phyloP scores from a whole-genome alignment of 30 jellyfish, hydroid and myxozoan species.

The Nemopilema nomurai region DNA sequence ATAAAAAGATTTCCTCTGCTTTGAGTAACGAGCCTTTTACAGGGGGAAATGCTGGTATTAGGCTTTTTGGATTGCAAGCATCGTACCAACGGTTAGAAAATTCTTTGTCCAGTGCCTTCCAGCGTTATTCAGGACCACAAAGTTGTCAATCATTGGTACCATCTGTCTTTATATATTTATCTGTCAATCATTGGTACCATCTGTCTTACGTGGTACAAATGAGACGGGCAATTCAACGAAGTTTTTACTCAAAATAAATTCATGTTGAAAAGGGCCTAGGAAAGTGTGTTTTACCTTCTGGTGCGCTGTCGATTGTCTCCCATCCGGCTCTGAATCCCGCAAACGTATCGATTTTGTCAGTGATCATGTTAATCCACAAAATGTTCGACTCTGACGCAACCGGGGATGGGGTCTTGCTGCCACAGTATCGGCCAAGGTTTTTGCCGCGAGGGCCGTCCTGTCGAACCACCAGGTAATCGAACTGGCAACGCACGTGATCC shows the following conservation, averaged over 20 bases:
- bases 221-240: too few species aligned
- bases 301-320: conserved; percentile 80
- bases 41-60: too few species aligned
- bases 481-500: conserved; percentile 76
- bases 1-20: too few species aligned
- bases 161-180: too few species aligned
- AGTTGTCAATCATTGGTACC: too few species aligned
- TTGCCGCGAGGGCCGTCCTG: conserved; percentile 82
- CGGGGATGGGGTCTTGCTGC: conserved; percentile 80
- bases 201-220: too few species aligned
- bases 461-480: conserved; percentile 74
- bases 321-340: conserved; percentile 97
- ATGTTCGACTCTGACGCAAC: conserved; percentile 63
- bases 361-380: conserved; percentile 84
- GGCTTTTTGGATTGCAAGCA: too few species aligned
- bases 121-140: too few species aligned
- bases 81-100: too few species aligned
- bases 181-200: too few species aligned
- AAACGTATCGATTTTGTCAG: conserved; percentile 77
- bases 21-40: too few species aligned
- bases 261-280: neutral
- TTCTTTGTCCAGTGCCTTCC: too few species aligned
- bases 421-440: conserved; percentile 82
- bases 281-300: conserved; percentile 74
- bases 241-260: neutral